Evolutionary conservation across 2,888 invertebrate species (phyloP).

Genomic region (Amphiduros pacificus): DNA sequence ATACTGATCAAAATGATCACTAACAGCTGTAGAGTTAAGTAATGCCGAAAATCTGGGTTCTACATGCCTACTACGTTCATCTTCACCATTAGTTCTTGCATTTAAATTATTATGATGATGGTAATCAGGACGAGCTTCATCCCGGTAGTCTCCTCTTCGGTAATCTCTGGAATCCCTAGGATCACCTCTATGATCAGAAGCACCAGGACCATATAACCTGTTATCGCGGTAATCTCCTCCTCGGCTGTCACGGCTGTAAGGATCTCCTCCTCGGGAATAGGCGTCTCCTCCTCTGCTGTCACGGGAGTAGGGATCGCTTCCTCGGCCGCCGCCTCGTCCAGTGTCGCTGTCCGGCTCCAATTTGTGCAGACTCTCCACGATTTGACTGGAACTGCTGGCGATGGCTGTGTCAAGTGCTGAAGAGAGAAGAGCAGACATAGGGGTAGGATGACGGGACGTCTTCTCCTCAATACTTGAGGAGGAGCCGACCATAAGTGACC

Average conservation of each 20-base stretch:
- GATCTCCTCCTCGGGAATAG: slow-evolving; percentile 3
- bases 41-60: slow-evolving; percentile 36
- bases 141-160: background rate
- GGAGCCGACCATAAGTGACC: background rate
- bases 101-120: background rate
- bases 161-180: background rate
- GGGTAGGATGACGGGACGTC: background rate
- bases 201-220: background rate
- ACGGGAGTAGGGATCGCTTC: slow-evolving; percentile 5
- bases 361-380: slow-evolving; percentile 9
- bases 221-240: background rate
- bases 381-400: slow-evolving; percentile 17
- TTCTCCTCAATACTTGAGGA: background rate
- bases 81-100: background rate
- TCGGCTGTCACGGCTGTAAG: background rate
- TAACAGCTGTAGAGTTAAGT: slow-evolving; percentile 54
- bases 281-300: background rate
- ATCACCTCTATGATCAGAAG: background rate
- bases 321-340: background rate
- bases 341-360: slow-evolving; percentile 3
- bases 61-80: background rate
- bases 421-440: slow-evolving; percentile 19
- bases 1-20: slow-evolving; percentile 53
- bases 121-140: background rate
- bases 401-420: slow-evolving; percentile 25